Percentiles rank a stretch among this genome's conserved stretches.
These are phyloP conservation scores for Phocoena sinus DNA, from an alignment of 2,113 vertebrate species.

Conservation along the genomic window DNA sequence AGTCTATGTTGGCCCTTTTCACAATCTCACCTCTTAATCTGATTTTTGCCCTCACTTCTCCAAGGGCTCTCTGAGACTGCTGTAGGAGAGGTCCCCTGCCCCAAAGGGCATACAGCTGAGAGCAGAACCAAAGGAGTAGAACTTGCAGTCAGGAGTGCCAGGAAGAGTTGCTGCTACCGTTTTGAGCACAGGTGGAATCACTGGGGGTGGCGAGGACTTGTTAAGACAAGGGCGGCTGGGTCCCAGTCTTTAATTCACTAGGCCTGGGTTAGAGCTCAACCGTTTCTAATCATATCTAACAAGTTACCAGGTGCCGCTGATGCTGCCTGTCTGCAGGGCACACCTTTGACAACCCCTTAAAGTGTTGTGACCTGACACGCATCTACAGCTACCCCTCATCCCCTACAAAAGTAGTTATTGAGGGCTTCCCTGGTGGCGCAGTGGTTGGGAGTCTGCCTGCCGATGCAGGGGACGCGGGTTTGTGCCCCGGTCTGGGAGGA, in stretches of 20 bases:
- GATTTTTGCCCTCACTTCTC: background rate
- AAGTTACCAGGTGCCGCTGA: background rate
- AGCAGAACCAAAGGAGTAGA: background rate
- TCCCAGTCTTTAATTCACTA: background rate
- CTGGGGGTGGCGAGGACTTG: background rate
- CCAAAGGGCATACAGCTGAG: background rate
- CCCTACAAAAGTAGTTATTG: background rate
- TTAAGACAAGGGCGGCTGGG: background rate
- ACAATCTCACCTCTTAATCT: background rate
- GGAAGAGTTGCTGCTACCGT: background rate
- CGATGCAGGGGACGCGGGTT: too few relatives aligned
- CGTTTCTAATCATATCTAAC: background rate
- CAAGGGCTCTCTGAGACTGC: background rate
- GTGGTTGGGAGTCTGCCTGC: too few relatives aligned
- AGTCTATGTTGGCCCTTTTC: background rate
- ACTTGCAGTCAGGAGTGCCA: background rate
- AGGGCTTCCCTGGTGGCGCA: too few relatives aligned
- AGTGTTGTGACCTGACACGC: background rate
- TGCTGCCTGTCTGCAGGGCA: background rate
- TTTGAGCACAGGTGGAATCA: background rate
- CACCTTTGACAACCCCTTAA: background rate
- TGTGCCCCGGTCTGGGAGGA: too few relatives aligned
- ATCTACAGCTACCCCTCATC: background rate
- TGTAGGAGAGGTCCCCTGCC: background rate
- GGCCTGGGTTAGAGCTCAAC: background rate